phyloP scores from a whole-genome alignment of 2,113 vertebrate genomes.

The Carlito syrichta region DNA sequence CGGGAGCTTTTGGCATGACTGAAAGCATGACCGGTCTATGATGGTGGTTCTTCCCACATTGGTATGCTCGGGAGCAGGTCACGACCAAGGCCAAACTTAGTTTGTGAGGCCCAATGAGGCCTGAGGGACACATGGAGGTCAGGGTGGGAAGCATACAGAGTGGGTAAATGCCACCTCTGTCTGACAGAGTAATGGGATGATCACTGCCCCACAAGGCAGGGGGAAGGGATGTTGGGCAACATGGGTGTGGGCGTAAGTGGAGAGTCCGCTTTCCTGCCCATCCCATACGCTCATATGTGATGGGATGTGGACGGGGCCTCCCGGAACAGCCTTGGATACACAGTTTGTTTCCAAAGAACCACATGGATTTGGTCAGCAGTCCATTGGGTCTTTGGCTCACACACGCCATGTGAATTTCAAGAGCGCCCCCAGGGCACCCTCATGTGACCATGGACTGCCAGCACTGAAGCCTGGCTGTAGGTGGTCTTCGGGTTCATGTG shows the following conservation, averaged over 20 bases:
- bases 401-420: too few species aligned
- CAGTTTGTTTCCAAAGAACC: too few species aligned
- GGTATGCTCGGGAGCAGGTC: accelerated
- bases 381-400: too few species aligned
- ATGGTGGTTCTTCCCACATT: accelerated
- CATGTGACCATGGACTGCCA: background rate
- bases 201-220: background rate
- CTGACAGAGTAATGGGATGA: background rate
- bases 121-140: accelerated
- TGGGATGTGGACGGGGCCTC: too few species aligned
- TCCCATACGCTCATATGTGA: too few species aligned
- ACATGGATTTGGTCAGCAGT: too few species aligned
- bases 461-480: background rate
- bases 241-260: accelerated
- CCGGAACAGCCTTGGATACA: too few species aligned
- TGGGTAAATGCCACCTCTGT: background rate
- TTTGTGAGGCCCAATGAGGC: background rate
- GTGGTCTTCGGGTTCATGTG: too few species aligned
- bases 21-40: background rate
- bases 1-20: background rate
- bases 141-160: background rate
- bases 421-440: background rate
- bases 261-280: too few species aligned
- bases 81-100: background rate
- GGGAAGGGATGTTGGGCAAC: too few species aligned